Evolutionary conservation across 1,140 invertebrate genomes (phyloP).

Genomic region (Pachypsylla venusta): DNA sequence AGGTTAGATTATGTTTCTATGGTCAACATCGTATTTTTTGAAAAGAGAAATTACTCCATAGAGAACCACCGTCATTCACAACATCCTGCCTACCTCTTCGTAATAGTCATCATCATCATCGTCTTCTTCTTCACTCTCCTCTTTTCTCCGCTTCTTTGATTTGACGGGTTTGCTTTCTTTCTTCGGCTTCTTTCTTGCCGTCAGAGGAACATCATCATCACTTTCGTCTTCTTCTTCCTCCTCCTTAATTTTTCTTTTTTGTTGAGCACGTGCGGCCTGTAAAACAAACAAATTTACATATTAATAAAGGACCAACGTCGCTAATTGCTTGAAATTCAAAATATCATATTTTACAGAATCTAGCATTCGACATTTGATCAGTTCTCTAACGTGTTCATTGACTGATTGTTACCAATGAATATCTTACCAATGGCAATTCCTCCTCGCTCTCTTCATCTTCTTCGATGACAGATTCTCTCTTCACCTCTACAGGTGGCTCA

Average conservation of each 20-base stretch:
- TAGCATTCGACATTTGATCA: no score
- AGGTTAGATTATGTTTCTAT: no score
- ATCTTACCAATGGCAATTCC: constrained; percentile 55
- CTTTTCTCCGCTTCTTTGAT: constrained; percentile 41
- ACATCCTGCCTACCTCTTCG: constrained; percentile 36
- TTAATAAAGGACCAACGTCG: no score
- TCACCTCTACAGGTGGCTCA: constrained; percentile 28
- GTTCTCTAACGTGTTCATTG: no score
- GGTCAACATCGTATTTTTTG: no score
- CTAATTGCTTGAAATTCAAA: no score
- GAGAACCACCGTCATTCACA: no score
- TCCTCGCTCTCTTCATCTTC: constrained; percentile 37
- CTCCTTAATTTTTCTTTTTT: constrained; percentile 13
- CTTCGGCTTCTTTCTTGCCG: constrained; percentile 51
- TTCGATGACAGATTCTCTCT: constrained; percentile 28
- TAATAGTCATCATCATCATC: constrained; percentile 46
- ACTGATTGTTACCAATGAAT: no score
- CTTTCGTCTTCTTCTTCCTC: constrained; percentile 35
- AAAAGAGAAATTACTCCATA: no score
- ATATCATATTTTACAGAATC: no score
- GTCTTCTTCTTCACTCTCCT: constrained; percentile 35
- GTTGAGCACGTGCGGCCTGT: constrained; percentile 27
- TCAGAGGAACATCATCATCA: constrained; percentile 49
- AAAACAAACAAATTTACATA: constrained; percentile 18
- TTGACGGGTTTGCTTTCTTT: constrained; percentile 47